Evolutionary conservation across 1,140 invertebrate species (phyloP).

Genomic region (Periplaneta americana): DNA sequence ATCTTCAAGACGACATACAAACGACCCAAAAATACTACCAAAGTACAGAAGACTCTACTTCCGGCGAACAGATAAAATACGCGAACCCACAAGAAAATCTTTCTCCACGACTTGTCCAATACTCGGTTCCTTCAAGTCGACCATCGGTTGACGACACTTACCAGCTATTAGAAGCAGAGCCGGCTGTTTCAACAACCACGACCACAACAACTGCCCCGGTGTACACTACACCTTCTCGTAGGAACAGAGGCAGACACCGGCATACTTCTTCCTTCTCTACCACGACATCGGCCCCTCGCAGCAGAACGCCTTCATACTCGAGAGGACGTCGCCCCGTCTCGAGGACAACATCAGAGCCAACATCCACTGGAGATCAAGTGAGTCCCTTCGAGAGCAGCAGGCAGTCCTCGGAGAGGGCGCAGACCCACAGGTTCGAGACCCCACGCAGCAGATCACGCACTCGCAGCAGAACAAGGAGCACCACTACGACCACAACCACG

Average conservation of each 20-base stretch:
- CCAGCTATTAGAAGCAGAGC: neutral
- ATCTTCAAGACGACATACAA: too few relatives aligned
- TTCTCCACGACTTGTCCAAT: neutral
- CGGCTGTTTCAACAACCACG: neutral
- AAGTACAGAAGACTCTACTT: too few relatives aligned
- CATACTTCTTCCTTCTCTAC: neutral
- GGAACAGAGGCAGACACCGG: neutral
- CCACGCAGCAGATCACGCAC: neutral
- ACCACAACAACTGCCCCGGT: neutral
- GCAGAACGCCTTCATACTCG: neutral
- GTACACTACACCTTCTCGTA: neutral
- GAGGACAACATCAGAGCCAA: neutral
- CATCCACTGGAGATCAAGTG: neutral
- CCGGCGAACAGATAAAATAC: too few relatives aligned
- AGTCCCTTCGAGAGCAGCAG: neutral
- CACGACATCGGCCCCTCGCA: neutral
- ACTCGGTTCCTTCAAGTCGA: neutral
- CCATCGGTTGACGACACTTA: too few relatives aligned
- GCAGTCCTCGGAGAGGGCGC: neutral
- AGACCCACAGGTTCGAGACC: neutral
- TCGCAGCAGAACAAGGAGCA: neutral
- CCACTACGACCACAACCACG: neutral
- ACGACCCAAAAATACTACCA: too few relatives aligned
- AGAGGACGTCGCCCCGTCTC: neutral
- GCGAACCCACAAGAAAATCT: neutral